Percentiles rank a stretch among this genome's conserved stretches.
Evolutionary conservation across 2,888 invertebrate genomes (phyloP).

Genomic region (Eubasilissa splendida): DNA sequence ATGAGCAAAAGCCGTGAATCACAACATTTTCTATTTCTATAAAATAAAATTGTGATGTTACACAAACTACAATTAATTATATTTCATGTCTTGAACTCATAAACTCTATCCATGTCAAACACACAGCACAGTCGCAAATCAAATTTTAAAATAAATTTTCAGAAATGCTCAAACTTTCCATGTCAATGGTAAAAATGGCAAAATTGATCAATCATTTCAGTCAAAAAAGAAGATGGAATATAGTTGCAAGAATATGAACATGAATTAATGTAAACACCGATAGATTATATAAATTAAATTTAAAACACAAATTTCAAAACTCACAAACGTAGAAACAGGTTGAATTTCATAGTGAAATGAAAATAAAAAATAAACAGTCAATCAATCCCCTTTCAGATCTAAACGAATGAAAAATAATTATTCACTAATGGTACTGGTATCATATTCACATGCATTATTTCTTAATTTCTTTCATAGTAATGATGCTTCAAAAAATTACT

Average conservation of each 20-base stretch:
- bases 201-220: not conserved
- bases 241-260: constrained; percentile 5
- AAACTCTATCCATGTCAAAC: not conserved
- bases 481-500: not conserved
- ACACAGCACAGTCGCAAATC: not conserved
- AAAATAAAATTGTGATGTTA: not conserved
- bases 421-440: constrained; percentile 3
- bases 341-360: constrained; percentile 16
- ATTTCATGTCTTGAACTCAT: constrained; percentile 20
- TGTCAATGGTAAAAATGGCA: not conserved
- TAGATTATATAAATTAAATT: constrained; percentile 8
- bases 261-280: not conserved
- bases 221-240: no score
- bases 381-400: constrained; percentile 18
- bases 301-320: not conserved
- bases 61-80: not conserved
- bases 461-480: constrained; percentile 7
- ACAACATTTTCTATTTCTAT: constrained; percentile 11
- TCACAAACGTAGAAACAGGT: not conserved
- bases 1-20: constrained; percentile 26
- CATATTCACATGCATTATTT: not conserved
- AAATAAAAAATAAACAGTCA: constrained; percentile 1
- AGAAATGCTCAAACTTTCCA: not conserved
- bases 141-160: not conserved
- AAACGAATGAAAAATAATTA: constrained; percentile 5